These are phyloP conservation scores for Euglossa dilemma DNA, from an alignment of 1,140 invertebrate species.

Conservation along the genomic window DNA sequence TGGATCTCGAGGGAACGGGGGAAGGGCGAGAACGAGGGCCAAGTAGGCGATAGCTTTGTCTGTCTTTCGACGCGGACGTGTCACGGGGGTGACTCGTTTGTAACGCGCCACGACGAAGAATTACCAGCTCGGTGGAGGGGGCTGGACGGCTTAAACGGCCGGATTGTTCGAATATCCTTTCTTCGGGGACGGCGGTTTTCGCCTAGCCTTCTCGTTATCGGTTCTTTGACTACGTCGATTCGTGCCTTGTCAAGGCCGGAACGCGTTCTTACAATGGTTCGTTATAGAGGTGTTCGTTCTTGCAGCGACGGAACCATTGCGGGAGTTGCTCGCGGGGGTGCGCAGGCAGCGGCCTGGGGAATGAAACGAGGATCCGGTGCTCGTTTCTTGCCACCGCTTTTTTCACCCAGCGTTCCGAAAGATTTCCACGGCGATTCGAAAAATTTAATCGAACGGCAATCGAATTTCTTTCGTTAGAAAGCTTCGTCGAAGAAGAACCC, in stretches of 20 bases:
- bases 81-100: constrained; percentile 27
- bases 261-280: constrained; percentile 37
- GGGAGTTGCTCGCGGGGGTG: neutral
- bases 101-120: constrained; percentile 24
- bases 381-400: neutral
- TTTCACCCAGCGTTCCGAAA: neutral
- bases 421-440: neutral
- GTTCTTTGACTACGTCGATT: constrained; percentile 24
- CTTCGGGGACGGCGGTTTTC: neutral
- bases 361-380: neutral
- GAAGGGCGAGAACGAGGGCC: neutral
- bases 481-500: too few relatives aligned
- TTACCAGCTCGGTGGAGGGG: neutral
- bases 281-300: constrained; percentile 4
- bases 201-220: constrained; percentile 31
- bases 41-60: neutral
- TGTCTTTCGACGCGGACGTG: constrained; percentile 3
- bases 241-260: neutral
- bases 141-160: neutral
- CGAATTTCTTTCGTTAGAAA: neutral
- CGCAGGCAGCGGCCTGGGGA: neutral
- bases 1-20: neutral
- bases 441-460: neutral
- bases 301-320: too few relatives aligned
- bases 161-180: constrained; percentile 22